Conservation (phyloP, 2,888 invertebrate genomes). For the Nemotelus pantherinus region DNA sequence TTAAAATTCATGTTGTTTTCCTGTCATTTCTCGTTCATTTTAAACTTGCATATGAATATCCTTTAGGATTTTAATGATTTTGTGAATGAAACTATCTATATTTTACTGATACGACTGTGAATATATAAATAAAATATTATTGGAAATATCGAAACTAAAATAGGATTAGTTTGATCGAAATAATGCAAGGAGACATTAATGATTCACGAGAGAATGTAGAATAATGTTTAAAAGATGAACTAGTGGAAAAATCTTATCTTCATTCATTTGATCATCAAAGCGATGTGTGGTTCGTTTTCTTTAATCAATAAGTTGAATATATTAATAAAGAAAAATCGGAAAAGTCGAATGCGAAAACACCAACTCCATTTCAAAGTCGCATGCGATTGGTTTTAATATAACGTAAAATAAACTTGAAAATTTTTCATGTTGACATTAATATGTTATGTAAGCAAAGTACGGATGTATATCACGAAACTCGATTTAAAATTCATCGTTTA, state of each 20-base stretch:
- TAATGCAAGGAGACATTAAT: neutral
- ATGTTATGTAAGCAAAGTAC: too few relatives aligned
- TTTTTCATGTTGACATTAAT: too few relatives aligned
- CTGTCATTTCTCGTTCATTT: slow-evolving; percentile 6
- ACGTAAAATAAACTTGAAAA: too few relatives aligned
- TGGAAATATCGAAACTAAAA: slow-evolving; percentile 28
- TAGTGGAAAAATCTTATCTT: too few relatives aligned
- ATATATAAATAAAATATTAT: slow-evolving; percentile 49
- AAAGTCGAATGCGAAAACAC: too few relatives aligned
- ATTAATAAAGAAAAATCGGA: too few relatives aligned
- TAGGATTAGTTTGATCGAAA: slow-evolving; percentile 7
- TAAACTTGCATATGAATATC: neutral
- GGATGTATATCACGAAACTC: too few relatives aligned
- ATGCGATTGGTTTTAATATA: too few relatives aligned
- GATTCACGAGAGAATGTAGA: neutral
- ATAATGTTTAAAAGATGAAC: neutral
- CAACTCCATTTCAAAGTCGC: too few relatives aligned
- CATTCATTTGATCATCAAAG: neutral
- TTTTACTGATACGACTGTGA: slow-evolving; percentile 51
- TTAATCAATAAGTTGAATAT: too few relatives aligned
- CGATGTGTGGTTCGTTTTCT: neutral
- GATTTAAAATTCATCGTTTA: too few relatives aligned
- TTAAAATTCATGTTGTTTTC: neutral
- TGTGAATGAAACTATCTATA: slow-evolving; percentile 43
- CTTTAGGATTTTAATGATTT: slow-evolving; percentile 31